Conservation (phyloP, 2,797 vertebrate species). For the Sebastes steindachneri region DNA sequence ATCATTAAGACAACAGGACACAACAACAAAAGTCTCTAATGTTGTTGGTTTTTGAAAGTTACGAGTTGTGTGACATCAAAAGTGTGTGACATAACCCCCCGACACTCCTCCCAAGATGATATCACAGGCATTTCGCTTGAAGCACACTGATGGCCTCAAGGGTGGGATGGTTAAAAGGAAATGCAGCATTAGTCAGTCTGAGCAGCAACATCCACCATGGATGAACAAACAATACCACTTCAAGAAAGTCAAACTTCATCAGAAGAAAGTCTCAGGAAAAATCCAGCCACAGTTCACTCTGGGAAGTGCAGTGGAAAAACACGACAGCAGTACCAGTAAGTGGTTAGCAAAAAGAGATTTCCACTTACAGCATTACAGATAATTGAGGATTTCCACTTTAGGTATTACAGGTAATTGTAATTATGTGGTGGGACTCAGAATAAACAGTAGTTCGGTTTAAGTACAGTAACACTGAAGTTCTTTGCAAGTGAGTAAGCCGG, state of each 20-base stretch:
- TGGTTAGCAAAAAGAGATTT: constrained; percentile 26
- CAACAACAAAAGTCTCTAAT: not conserved
- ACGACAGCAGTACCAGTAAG: constrained; percentile 11
- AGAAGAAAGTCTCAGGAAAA: constrained; percentile 6
- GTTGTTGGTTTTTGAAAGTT: not conserved
- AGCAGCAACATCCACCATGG: not conserved
- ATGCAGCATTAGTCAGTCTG: not conserved
- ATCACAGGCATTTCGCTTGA: not conserved
- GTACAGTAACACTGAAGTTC: constrained; percentile 14
- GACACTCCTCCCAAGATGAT: not conserved
- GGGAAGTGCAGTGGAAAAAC: constrained; percentile 31
- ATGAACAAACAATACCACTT: constrained; percentile 9
- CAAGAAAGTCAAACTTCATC: not conserved
- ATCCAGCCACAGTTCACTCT: constrained; percentile 12
- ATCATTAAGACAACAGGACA: not conserved
- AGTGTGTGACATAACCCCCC: not conserved
- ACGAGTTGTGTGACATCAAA: not conserved
- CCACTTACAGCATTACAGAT: constrained; percentile 41
- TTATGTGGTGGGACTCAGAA: constrained; percentile 22
- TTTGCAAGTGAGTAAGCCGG: not conserved
- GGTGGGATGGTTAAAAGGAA: not conserved
- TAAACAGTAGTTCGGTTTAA: constrained; percentile 33
- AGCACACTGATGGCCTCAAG: not conserved
- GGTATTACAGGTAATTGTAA: constrained; percentile 45
- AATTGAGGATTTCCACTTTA: constrained; percentile 57